phyloP scores from a whole-genome alignment of 2,888 invertebrate genomes.

The Drosophila infuscata region DNA sequence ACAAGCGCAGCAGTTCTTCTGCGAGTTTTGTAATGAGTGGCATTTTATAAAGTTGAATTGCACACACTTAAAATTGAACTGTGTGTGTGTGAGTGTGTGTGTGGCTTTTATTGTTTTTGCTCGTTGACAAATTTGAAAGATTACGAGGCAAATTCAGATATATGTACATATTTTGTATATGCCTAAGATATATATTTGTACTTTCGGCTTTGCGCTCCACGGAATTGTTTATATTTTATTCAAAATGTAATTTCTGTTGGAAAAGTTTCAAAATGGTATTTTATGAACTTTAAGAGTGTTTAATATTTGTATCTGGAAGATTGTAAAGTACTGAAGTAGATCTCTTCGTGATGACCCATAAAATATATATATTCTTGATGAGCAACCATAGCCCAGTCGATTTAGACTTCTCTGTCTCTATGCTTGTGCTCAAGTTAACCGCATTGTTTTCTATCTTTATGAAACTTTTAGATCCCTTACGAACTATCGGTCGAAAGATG shows the following conservation, averaged over 20 bases:
- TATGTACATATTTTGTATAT: background rate
- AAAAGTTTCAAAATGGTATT: background rate
- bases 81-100: background rate
- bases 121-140: conserved; percentile 19
- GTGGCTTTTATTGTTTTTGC: conserved; percentile 1
- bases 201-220: background rate
- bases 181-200: background rate
- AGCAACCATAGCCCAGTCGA: too few relatives aligned
- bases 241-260: background rate
- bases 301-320: background rate
- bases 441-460: background rate
- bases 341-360: background rate
- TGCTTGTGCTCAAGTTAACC: background rate
- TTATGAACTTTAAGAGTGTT: background rate
- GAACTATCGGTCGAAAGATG: background rate
- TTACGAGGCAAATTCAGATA: background rate
- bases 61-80: conserved; percentile 48
- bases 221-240: background rate
- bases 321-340: background rate
- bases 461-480: background rate
- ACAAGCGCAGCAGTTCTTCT: conserved; percentile 7
- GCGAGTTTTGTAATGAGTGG: conserved; percentile 45
- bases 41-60: conserved; percentile 42
- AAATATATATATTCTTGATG: background rate
- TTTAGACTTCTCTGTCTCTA: background rate